Conservation (phyloP, 2,888 invertebrate species). For the Pristionchus maxplancki region DNA sequence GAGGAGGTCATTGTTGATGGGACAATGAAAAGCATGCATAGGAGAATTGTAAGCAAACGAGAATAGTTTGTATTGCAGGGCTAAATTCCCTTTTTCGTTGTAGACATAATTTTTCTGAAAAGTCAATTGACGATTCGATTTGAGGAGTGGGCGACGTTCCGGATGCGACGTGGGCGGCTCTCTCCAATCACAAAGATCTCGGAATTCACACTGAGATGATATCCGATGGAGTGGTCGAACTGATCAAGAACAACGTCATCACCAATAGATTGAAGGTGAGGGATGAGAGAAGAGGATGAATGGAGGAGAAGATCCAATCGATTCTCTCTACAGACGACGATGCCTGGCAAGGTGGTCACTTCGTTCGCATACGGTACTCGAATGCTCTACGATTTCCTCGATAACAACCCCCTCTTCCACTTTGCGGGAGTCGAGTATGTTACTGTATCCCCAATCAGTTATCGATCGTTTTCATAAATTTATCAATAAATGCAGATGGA, state of each 20-base stretch:
- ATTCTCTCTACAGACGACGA: slow-evolving; percentile 81
- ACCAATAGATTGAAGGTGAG: slow-evolving; percentile 88
- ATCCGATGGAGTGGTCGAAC: slow-evolving; percentile 91
- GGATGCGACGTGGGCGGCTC: slow-evolving; percentile 89
- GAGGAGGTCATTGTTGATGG: neutral
- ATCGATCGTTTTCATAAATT: neutral
- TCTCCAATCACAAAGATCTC: slow-evolving; percentile 91
- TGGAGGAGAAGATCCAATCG: neutral
- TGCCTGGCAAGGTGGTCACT: slow-evolving; percentile 91
- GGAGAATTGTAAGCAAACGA: neutral
- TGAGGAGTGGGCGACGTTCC: slow-evolving; percentile 94
- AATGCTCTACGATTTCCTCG: slow-evolving; percentile 91
- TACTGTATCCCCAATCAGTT: neutral
- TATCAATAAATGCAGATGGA: slow-evolving; percentile 82
- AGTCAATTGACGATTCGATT: neutral
- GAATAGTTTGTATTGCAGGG: too few species aligned
- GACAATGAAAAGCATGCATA: neutral
- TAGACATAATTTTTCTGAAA: neutral
- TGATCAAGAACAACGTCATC: slow-evolving; percentile 89
- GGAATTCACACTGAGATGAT: slow-evolving; percentile 99
- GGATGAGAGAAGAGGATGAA: neutral
- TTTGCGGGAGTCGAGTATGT: slow-evolving; percentile 82
- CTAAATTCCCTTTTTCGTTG: too few species aligned
- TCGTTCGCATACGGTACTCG: slow-evolving; percentile 93
- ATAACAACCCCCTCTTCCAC: slow-evolving; percentile 93